Evolutionary conservation across 2,888 invertebrate genomes (phyloP).

Genomic region (Oscheius myriophilus): DNA sequence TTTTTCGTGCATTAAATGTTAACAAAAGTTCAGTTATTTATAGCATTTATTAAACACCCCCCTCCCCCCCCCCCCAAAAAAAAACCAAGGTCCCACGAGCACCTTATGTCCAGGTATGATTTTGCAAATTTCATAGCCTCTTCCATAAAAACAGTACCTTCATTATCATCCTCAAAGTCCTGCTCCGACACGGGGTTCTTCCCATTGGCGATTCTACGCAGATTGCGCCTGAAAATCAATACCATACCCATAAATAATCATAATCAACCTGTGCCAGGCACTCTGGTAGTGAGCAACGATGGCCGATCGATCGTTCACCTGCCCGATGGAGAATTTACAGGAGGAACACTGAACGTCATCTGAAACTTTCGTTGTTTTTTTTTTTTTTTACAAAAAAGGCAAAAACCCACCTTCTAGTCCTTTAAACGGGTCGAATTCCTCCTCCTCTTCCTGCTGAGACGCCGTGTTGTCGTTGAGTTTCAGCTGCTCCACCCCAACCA

Average conservation of each 20-base stretch:
- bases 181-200: constrained; percentile 41
- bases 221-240: constrained; percentile 33
- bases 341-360: constrained; percentile 30
- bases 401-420: constrained; percentile 6
- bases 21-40: too few species aligned
- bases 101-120: too few species aligned
- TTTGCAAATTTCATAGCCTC: too few species aligned
- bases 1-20: too few species aligned
- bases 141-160: neutral
- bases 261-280: constrained; percentile 33
- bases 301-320: constrained; percentile 30
- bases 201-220: constrained; percentile 32
- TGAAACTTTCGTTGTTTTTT: neutral
- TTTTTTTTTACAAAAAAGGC: neutral
- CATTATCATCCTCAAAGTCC: constrained; percentile 42
- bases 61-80: too few species aligned
- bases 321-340: constrained; percentile 38
- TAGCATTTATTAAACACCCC: too few species aligned
- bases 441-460: constrained; percentile 14
- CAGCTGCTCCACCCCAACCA: constrained; percentile 18
- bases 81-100: too few species aligned
- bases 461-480: constrained; percentile 13
- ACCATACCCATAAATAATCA: neutral
- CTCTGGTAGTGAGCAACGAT: constrained; percentile 49
- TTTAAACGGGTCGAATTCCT: constrained; percentile 31